Evolutionary conservation across 1,140 invertebrate species (phyloP), one percentile per base, ranked within the genome.

Genomic region (Heliconius hermathena): DNA sequence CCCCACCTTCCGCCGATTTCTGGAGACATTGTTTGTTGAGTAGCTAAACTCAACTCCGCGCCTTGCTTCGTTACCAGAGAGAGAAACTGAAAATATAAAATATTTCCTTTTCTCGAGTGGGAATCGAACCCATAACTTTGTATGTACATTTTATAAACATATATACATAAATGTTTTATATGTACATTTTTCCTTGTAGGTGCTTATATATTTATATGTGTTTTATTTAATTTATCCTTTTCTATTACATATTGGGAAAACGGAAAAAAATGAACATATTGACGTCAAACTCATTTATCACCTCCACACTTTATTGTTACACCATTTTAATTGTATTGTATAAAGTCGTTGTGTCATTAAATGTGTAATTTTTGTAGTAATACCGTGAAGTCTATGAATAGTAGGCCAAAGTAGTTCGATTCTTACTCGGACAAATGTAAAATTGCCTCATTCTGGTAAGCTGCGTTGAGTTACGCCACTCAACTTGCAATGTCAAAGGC

Each of bases 231-330:
- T 78, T 77, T 80, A 80, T 80, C 79, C 79, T 77, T 60, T 76
- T 73, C 16, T 54, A 57, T 73, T 80, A 57, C 74, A 38, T 72
- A 73, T 57, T 80, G 74, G 79, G 57, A 80, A 80, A 80, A 73
- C 79, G 79, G 79, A 77, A 77, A 80, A 77, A 80, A 66, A 26
- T 36, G 8, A 66, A 22, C 73, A 60, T 77, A 73, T 66, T 80
- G 74, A 80, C 79, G 79, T 80, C 77, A 80, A 52, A 49, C 20
- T 22, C 9, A 41, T 66, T 3, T 75, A 79, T 52, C 73, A 54
- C 26, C 9, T 60, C 57, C 26, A 26, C 2, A 29, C 60, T 11
- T 66, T 66, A 66, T 66, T 66, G 60, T 66, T 66, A 66, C 22
- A 66, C 11, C n/a, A 66, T 66, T 66, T 66, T 66, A 26, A 66